Percentiles rank a stretch among this genome's conserved stretches.
Evolutionary conservation across 2,797 vertebrate genomes (phyloP).

Genomic region (Cynopterus sphinx): DNA sequence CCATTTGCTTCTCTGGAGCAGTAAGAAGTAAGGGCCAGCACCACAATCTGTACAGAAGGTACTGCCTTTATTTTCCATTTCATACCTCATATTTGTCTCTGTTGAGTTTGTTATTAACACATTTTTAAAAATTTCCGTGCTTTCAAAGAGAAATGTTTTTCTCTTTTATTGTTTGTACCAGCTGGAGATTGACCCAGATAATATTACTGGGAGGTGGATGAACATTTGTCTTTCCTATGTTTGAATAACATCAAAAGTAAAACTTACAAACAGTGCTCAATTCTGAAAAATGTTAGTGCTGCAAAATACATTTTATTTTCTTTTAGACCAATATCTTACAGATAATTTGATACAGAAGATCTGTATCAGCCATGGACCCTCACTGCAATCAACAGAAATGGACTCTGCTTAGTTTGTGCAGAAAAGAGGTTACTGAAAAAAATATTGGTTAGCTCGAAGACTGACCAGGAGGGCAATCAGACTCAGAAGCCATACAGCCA

Average conservation of each 20-base stretch:
- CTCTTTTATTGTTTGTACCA: conserved; percentile 27
- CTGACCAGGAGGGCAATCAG: background rate
- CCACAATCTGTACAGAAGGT: background rate
- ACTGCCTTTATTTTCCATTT: conserved; percentile 33
- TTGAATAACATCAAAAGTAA: conserved; percentile 22
- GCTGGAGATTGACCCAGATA: background rate
- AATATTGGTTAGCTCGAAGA: background rate
- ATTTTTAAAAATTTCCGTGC: background rate
- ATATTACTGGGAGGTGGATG: background rate
- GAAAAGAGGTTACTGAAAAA: background rate
- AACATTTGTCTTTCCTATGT: background rate
- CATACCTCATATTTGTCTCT: background rate
- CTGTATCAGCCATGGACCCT: background rate
- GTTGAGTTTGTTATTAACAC: background rate
- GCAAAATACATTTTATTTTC: background rate
- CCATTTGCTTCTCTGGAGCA: background rate
- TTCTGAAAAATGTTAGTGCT: background rate
- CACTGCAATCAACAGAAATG: background rate
- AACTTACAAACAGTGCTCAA: background rate
- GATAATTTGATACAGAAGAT: background rate
- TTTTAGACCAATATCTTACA: background rate
- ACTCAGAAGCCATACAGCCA: background rate
- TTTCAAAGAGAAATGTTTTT: background rate
- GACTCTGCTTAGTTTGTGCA: background rate
- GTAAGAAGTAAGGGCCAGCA: background rate